Percentiles rank a stretch among this genome's conserved stretches.
Evolutionary conservation across 2,888 invertebrate genomes (phyloP).

Genomic region (Mimas tiliae): DNA sequence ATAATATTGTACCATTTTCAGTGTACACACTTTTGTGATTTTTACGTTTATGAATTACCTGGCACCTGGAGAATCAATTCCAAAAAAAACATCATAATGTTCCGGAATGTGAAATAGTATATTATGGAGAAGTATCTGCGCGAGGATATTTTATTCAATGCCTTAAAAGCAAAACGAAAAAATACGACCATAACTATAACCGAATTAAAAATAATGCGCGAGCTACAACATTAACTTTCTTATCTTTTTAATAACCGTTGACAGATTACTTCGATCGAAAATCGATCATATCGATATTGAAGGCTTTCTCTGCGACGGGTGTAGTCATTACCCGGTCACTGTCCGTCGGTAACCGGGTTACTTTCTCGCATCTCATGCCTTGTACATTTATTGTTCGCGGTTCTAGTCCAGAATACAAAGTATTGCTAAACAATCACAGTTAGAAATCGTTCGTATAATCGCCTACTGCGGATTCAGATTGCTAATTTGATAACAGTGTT

Average conservation of each 20-base stretch:
- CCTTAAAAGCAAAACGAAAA: no score
- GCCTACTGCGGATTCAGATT: neutral
- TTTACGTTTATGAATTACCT: no score
- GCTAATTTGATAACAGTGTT: neutral
- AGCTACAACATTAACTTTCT: constrained; percentile 15
- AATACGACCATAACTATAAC: neutral
- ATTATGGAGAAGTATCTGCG: no score
- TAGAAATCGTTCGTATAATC: neutral
- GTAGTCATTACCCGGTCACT: constrained; percentile 38
- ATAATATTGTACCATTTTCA: no score
- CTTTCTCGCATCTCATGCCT: constrained; percentile 40
- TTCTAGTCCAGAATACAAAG: constrained; percentile 10
- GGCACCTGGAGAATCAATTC: no score
- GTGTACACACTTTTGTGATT: no score
- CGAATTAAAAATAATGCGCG: neutral
- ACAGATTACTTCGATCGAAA: constrained; percentile 35
- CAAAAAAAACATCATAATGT: no score
- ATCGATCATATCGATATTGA: constrained; percentile 38
- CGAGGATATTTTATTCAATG: no score
- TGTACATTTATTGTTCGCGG: constrained; percentile 28
- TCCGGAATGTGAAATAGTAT: no score
- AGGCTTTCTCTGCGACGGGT: constrained; percentile 29
- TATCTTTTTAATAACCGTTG: constrained; percentile 5
- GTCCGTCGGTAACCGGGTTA: constrained; percentile 47
- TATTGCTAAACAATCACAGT: neutral